Base-by-base conservation (phyloP, 1,140 invertebrate genomes). In the Anoplophora glabripennis region DNA sequence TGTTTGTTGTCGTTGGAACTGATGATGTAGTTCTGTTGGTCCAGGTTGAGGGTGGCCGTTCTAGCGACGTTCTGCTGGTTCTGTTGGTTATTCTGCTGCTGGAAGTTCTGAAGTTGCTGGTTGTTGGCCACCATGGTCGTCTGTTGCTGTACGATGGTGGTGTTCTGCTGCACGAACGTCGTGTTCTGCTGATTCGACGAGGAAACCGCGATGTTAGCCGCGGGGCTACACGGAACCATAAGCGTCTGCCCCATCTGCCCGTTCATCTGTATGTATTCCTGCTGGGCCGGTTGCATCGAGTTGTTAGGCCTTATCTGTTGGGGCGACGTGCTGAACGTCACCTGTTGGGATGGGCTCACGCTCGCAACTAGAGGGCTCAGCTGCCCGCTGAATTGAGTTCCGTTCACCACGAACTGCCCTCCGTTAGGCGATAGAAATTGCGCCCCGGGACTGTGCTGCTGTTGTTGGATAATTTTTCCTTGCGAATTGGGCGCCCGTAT, bases 311-410 rank as follows among this genome's bases (percentile, higher is more conserved):
- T 74, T 14, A 85, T 82, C 67, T 84, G 80, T 41, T 73, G 80
- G 1, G 77, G 76, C 53, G 72, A 46, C 1, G 83, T 76, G 63
- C 83, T 86, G 62, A 87, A 87, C 0, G 85, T 83, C 4, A 75
- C 84, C 64, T 83, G 83, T 61, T 84, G 85, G 47, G 83, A 85
- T 0, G 87, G 87, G 73, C 85, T 89, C 1, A 89, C 81, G 65
- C 84, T 89, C 0, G 87, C 84, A 0, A 90, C 80, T 44, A 90
- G 79, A 1, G 89, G 89, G 76, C 89, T 92, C 10, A 92, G 63
- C 67, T 92, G 89, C 1, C 89, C 89, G 36, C 86, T 86, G 61
- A 88, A 87, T 67, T 83, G 83, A 5, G 88, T 84, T 15, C 87
- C 86, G 57, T 87, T 89, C 33, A 89, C 83, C 55, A 89, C 78